phyloP scores from a whole-genome alignment of 2,888 invertebrate species.

The Drosophila subquinaria region DNA sequence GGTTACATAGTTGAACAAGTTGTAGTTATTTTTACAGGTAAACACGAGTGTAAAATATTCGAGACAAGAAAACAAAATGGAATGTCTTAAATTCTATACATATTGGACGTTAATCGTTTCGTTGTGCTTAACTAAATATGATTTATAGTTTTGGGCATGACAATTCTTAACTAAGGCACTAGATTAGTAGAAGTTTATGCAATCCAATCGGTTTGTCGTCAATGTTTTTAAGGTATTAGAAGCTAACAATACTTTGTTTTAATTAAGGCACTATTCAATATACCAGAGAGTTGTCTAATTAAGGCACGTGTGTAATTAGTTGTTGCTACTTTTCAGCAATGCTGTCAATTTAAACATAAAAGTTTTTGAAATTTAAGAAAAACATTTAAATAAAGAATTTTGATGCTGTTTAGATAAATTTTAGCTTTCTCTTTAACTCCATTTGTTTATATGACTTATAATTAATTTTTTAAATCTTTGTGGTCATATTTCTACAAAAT shows the following conservation, averaged over 20 bases:
- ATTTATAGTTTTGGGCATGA: slow-evolving; percentile 24
- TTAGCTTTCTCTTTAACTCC: too few relatives aligned
- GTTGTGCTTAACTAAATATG: slow-evolving; percentile 33
- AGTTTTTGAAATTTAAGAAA: too few relatives aligned
- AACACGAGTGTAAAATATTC: slow-evolving; percentile 20
- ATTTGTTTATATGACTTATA: too few relatives aligned
- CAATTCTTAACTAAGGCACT: slow-evolving; percentile 63
- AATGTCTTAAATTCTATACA: slow-evolving; percentile 35
- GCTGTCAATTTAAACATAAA: not conserved
- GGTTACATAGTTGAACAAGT: not conserved
- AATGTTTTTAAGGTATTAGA: slow-evolving; percentile 33
- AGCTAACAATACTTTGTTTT: slow-evolving; percentile 45
- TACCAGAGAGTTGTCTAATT: slow-evolving; percentile 61
- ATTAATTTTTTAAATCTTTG: too few relatives aligned
- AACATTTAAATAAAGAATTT: too few relatives aligned
- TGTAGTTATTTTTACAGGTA: slow-evolving; percentile 15
- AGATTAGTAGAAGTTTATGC: slow-evolving; percentile 76
- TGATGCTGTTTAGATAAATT: too few relatives aligned
- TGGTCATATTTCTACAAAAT: too few relatives aligned
- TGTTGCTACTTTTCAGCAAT: slow-evolving; percentile 45
- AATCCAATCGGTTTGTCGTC: slow-evolving; percentile 57
- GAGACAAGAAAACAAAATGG: slow-evolving; percentile 21
- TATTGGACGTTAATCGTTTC: slow-evolving; percentile 53
- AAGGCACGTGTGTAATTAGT: slow-evolving; percentile 67
- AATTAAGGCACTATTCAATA: slow-evolving; percentile 65